phyloP scores from a whole-genome alignment of 2,113 vertebrate species.

The Corvus hawaiiensis region DNA sequence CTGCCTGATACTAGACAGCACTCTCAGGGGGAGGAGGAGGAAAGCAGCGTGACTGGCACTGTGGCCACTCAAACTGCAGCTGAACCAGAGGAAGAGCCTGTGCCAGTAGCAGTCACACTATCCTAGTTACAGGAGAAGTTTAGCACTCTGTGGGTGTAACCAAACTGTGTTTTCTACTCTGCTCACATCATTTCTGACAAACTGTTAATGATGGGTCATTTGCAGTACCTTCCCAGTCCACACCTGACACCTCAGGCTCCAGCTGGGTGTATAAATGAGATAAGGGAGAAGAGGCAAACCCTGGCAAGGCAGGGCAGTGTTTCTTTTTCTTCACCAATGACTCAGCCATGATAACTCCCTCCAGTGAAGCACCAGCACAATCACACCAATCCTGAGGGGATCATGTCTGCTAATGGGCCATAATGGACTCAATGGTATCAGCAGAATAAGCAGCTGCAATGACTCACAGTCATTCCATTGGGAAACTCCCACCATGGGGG shows the following conservation, averaged over 20 bases:
- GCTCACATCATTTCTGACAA: not conserved
- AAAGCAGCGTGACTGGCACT: not conserved
- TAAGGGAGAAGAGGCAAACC: not conserved
- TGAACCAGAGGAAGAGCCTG: not conserved
- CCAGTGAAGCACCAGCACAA: not conserved
- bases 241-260: not conserved
- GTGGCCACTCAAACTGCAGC: not conserved
- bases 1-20: not conserved
- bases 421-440: not conserved
- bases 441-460: not conserved
- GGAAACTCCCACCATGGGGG: not conserved
- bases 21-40: not conserved
- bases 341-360: not conserved
- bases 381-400: not conserved
- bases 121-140: not conserved
- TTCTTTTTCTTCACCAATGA: not conserved
- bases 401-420: not conserved
- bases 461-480: not conserved
- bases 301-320: not conserved
- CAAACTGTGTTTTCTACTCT: not conserved
- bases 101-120: not conserved
- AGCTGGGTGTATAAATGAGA: not conserved
- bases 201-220: not conserved
- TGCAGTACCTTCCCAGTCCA: not conserved
- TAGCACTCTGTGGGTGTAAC: not conserved